Conservation (phyloP, 2,888 invertebrate species). For the Tetragonisca angustula region DNA sequence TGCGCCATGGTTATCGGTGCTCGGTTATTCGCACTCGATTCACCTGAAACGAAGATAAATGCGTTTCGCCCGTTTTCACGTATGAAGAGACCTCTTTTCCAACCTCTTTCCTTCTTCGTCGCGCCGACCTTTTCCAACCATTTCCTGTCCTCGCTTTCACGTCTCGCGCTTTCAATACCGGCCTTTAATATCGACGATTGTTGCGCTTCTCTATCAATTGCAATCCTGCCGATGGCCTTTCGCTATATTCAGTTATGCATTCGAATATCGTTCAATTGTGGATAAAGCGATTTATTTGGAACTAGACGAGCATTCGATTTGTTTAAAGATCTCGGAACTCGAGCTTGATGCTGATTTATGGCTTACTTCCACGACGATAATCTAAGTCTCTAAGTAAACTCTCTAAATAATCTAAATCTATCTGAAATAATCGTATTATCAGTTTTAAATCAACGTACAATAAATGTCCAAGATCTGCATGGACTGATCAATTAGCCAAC, state of each 20-base stretch:
- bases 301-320: background rate
- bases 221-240: slow-evolving; percentile 1
- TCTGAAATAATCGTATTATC: too few species aligned
- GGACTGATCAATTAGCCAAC: background rate
- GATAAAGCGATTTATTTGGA: background rate
- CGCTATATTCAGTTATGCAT: background rate
- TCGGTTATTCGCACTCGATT: slow-evolving; percentile 74
- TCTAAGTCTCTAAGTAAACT: too few species aligned
- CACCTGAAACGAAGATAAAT: slow-evolving; percentile 77
- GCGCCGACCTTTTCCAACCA: slow-evolving; percentile 16
- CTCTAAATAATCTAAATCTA: too few species aligned
- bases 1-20: slow-evolving; percentile 68
- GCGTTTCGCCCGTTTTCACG: slow-evolving; percentile 64
- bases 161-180: slow-evolving; percentile 28
- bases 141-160: slow-evolving; percentile 12
- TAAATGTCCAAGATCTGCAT: background rate
- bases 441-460: background rate
- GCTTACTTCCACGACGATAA: too few species aligned
- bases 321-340: background rate
- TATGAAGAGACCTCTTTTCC: slow-evolving; percentile 42
- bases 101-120: background rate
- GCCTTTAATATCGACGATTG: slow-evolving; percentile 36
- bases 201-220: slow-evolving; percentile 31
- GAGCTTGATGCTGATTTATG: too few species aligned
- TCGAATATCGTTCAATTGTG: background rate